These are phyloP conservation scores for Bufotes viridis DNA, from an alignment of 2,797 vertebrate species.

Conservation along the genomic window DNA sequence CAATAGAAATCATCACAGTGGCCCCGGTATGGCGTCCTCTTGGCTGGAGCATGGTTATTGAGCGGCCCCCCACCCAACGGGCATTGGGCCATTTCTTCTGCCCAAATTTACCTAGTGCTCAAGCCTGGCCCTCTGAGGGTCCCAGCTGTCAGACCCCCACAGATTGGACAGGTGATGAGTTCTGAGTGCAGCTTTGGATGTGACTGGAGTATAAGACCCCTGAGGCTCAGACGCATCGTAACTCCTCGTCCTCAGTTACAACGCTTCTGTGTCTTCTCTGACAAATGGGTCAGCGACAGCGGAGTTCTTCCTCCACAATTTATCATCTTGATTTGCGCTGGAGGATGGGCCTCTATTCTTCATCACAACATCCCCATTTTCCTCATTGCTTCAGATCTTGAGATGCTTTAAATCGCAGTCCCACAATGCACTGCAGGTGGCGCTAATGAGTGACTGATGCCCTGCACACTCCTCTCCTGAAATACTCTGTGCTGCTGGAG, in stretches of 20 bases:
- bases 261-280: neutral
- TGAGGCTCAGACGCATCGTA: neutral
- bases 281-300: slow-evolving; percentile 1
- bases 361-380: neutral
- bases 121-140: too few relatives aligned
- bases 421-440: neutral
- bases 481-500: too few relatives aligned
- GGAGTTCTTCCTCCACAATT: neutral
- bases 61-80: too few relatives aligned
- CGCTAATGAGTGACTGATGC: neutral
- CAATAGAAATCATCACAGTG: too few relatives aligned
- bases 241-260: neutral
- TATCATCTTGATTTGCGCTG: neutral
- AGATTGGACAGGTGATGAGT: too few relatives aligned
- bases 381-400: neutral
- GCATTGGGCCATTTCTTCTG: too few relatives aligned
- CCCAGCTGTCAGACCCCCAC: too few relatives aligned
- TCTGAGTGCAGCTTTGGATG: neutral
- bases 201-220: neutral
- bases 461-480: neutral
- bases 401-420: neutral
- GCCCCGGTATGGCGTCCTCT: too few relatives aligned
- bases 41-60: too few relatives aligned
- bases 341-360: neutral
- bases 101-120: too few relatives aligned